Percentiles rank a stretch among this genome's conserved stretches.
phyloP scores from a whole-genome alignment of 2,113 vertebrate genomes.

The Camelus bactrianus region DNA sequence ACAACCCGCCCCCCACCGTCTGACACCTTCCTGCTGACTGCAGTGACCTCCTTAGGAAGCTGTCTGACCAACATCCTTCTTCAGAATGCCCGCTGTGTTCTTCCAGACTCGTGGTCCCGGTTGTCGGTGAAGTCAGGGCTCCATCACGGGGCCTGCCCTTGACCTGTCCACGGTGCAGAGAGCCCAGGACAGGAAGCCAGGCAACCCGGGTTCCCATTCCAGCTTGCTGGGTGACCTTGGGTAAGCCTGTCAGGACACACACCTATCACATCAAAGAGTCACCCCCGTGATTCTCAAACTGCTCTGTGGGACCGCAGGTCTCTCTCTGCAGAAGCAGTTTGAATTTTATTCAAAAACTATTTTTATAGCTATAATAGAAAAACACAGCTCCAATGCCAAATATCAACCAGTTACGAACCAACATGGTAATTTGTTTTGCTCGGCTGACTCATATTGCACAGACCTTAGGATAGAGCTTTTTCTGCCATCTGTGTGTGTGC shows the following conservation, averaged over 20 bases:
- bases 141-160: neutral
- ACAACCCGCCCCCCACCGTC: neutral
- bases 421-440: constrained; percentile 51
- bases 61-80: neutral
- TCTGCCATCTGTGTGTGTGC: neutral
- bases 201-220: neutral
- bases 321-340: neutral
- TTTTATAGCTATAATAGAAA: constrained; percentile 29
- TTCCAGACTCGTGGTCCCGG: neutral
- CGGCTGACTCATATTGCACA: neutral
- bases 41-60: neutral
- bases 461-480: constrained; percentile 37
- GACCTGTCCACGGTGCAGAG: neutral
- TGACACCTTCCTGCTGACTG: neutral
- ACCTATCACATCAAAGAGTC: neutral
- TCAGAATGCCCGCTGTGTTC: neutral
- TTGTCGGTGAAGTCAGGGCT: neutral
- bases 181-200: neutral
- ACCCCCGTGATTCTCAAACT: neutral
- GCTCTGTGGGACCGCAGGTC: neutral
- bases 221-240: neutral
- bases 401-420: constrained; percentile 17
- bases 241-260: neutral
- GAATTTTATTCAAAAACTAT: constrained; percentile 16
- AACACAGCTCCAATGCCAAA: neutral